Evolutionary conservation across 2,113 vertebrate genomes (phyloP).

Genomic region (Menura novaehollandiae): DNA sequence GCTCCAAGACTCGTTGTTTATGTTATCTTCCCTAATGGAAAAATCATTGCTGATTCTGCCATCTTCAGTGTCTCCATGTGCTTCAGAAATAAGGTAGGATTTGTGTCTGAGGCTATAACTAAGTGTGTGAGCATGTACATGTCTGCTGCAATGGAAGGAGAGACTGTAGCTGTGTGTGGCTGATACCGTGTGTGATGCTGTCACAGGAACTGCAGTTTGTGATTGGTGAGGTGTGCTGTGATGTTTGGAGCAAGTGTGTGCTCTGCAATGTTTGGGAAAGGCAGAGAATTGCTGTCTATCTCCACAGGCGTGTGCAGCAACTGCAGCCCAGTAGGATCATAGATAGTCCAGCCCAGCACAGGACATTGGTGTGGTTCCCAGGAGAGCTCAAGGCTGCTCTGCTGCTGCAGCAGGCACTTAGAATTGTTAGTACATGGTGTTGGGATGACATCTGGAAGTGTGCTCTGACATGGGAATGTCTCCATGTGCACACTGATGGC

Average conservation of each 20-base stretch:
- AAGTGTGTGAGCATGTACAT: accelerated
- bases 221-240: not conserved
- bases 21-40: constrained; percentile 75
- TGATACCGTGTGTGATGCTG: not conserved
- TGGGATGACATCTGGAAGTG: not conserved
- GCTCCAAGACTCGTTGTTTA: constrained; percentile 74
- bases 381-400: not conserved
- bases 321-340: not conserved
- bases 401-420: not conserved
- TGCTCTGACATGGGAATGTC: not conserved
- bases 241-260: not conserved
- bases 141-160: not conserved
- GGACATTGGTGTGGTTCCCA: not conserved
- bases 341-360: not conserved
- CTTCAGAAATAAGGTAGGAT: constrained; percentile 79
- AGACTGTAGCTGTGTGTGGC: not conserved
- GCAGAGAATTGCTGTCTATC: not conserved
- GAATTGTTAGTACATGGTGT: not conserved
- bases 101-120: not conserved
- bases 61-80: constrained; percentile 76
- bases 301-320: not conserved
- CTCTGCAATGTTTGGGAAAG: not conserved
- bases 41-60: constrained; percentile 69
- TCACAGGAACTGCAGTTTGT: not conserved
- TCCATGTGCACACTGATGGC: not conserved